Evolutionary conservation across 2,113 vertebrate genomes (phyloP).

Genomic region (Benitochromis conjunctus): DNA sequence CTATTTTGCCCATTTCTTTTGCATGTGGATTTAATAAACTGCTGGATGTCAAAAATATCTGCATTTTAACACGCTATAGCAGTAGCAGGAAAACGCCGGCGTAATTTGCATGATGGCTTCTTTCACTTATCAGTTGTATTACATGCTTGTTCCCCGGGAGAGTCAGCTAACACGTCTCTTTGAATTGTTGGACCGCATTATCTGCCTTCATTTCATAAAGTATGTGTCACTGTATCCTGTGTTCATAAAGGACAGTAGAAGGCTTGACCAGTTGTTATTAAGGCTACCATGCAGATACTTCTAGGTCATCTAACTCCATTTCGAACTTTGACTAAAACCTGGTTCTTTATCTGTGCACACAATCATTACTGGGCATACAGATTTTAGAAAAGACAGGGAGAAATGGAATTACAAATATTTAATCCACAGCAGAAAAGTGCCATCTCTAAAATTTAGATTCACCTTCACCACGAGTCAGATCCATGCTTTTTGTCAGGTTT

Average conservation of each 20-base stretch:
- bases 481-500: background rate
- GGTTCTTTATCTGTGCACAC: background rate
- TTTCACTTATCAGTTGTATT: background rate
- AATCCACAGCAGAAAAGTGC: background rate
- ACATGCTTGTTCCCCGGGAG: background rate
- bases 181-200: background rate
- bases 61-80: background rate
- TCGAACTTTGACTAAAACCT: background rate
- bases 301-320: background rate
- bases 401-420: background rate
- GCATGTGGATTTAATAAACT: background rate
- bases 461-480: background rate
- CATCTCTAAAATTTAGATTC: background rate
- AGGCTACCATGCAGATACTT: background rate
- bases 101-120: background rate
- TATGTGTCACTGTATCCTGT: background rate
- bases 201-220: background rate
- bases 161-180: background rate
- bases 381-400: background rate
- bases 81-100: background rate
- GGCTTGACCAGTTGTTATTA: background rate
- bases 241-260: background rate
- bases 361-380: background rate
- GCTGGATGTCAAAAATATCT: background rate
- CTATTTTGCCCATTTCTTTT: background rate